A percentile compares a stretch with the other conserved stretches of the same genome.
Evolutionary conservation across 2,113 vertebrate species (phyloP).

Genomic region (Typhlomys cinereus): DNA sequence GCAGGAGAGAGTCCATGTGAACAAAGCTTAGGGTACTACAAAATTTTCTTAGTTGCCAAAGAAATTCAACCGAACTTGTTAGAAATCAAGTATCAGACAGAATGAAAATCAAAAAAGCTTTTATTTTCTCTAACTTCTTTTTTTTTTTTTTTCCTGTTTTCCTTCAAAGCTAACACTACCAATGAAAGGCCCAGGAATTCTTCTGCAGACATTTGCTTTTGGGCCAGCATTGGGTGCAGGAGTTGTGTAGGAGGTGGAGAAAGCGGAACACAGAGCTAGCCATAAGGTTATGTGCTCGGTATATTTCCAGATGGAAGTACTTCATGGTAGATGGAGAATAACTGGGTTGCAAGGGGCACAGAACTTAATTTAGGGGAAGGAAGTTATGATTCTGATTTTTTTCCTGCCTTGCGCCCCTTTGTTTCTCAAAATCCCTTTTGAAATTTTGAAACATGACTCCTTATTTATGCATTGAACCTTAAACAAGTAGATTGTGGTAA

Average conservation of each 20-base stretch:
- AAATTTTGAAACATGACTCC: background rate
- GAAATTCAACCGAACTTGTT: background rate
- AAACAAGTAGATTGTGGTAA: background rate
- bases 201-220: conserved; percentile 13
- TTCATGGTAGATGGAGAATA: background rate
- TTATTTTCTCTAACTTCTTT: no score
- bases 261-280: background rate
- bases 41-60: background rate
- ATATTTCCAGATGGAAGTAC: background rate
- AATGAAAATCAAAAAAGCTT: background rate
- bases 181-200: background rate
- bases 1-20: background rate
- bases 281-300: background rate
- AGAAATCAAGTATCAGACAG: background rate
- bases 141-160: background rate
- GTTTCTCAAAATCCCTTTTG: background rate
- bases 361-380: background rate
- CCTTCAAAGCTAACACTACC: background rate
- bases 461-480: background rate
- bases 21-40: background rate
- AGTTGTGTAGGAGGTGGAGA: background rate
- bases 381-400: background rate
- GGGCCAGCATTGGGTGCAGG: background rate
- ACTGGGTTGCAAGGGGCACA: background rate
- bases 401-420: background rate